phyloP scores from a whole-genome alignment of 2,888 invertebrate species.

The Alsophila aescularia region DNA sequence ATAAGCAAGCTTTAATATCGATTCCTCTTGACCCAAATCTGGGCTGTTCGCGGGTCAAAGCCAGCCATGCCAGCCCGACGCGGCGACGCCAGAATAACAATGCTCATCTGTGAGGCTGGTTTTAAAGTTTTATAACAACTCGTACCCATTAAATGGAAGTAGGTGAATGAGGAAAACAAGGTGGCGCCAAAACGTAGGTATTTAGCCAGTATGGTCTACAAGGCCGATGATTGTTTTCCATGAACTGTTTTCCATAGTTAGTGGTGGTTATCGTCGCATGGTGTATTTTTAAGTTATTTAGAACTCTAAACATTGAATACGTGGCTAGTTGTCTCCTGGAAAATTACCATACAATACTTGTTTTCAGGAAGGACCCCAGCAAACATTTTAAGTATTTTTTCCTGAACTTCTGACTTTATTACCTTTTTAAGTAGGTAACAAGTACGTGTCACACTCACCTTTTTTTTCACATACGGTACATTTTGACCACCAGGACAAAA shows the following conservation, averaged over 20 bases:
- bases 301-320: too few relatives aligned
- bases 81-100: conserved; percentile 55
- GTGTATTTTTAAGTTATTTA: background rate
- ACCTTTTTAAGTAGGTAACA: too few relatives aligned
- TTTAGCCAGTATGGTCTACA: background rate
- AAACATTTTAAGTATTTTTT: too few relatives aligned
- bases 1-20: conserved; percentile 57
- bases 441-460: too few relatives aligned
- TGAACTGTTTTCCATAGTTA: background rate
- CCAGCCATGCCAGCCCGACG: conserved; percentile 61
- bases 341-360: too few relatives aligned
- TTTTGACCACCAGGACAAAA: too few relatives aligned
- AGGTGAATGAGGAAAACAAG: conserved; percentile 18
- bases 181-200: background rate
- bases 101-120: conserved; percentile 9
- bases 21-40: conserved; percentile 78
- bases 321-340: too few relatives aligned
- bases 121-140: background rate
- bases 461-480: too few relatives aligned
- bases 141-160: background rate
- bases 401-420: too few relatives aligned
- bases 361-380: too few relatives aligned
- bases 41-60: conserved; percentile 63
- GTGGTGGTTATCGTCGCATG: background rate
- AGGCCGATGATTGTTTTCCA: background rate